These are phyloP conservation scores for Schrankia costaestrigalis DNA, from an alignment of 2,888 invertebrate species.

Conservation along the genomic window DNA sequence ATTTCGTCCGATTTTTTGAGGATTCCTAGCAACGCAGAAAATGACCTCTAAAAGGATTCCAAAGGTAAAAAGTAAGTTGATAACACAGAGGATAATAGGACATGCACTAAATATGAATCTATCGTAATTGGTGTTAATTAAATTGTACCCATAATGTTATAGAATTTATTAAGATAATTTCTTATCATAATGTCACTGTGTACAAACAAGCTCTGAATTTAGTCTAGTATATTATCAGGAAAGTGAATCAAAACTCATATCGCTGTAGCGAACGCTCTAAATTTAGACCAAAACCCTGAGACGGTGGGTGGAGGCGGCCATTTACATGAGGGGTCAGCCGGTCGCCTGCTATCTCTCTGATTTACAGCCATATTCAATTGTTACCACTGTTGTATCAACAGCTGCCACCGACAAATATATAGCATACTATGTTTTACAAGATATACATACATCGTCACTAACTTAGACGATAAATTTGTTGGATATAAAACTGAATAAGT, in stretches of 20 bases:
- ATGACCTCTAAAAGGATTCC: too few species aligned
- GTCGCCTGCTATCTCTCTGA: slow-evolving; percentile 63
- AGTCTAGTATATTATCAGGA: background rate
- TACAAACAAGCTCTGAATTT: background rate
- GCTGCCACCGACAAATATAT: slow-evolving; percentile 65
- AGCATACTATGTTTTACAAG: slow-evolving; percentile 30
- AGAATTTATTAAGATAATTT: too few species aligned
- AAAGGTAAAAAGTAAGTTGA: too few species aligned
- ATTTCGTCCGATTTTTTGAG: too few species aligned
- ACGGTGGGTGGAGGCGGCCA: slow-evolving; percentile 54
- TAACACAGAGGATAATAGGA: too few species aligned
- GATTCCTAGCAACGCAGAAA: too few species aligned
- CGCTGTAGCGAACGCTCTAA: slow-evolving; percentile 32
- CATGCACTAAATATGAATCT: too few species aligned
- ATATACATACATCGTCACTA: slow-evolving; percentile 15
- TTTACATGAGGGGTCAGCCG: slow-evolving; percentile 71
- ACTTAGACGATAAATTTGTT: background rate
- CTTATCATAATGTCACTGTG: too few species aligned
- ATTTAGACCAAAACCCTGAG: slow-evolving; percentile 45
- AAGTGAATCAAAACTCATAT: slow-evolving; percentile 5
- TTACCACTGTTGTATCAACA: slow-evolving; percentile 71
- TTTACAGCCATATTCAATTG: slow-evolving; percentile 77
- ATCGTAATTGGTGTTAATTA: too few species aligned
- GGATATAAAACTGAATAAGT: too few species aligned
- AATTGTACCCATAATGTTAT: too few species aligned